Evolutionary conservation across 2,797 vertebrate species (phyloP).

Genomic region (Peromyscus aztecus): DNA sequence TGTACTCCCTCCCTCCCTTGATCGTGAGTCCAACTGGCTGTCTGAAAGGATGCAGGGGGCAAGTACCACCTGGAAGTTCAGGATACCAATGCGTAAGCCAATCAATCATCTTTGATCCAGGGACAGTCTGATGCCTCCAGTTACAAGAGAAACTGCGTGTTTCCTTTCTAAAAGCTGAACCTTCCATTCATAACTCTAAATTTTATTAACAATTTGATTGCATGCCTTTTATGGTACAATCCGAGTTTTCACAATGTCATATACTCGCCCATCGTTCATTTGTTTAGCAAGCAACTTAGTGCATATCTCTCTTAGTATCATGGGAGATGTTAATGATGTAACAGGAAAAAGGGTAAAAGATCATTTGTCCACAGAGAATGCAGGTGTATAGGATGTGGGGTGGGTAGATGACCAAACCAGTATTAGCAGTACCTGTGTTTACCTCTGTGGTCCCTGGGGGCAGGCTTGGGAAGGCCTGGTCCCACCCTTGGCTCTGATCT

Average conservation of each 20-base stretch:
- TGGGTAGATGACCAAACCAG: neutral
- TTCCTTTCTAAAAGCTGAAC: slow-evolving; percentile 3
- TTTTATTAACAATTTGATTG: neutral
- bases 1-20: neutral
- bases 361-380: neutral
- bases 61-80: neutral
- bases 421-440: slow-evolving; percentile 8
- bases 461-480: neutral
- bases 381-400: neutral
- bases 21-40: neutral
- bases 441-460: neutral
- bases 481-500: neutral
- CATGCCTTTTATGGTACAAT: neutral
- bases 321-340: neutral
- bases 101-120: neutral
- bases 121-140: neutral
- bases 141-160: slow-evolving; percentile 13
- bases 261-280: neutral
- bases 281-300: neutral
- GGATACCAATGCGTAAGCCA: neutral
- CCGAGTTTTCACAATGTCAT: neutral
- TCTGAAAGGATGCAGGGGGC: neutral
- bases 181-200: neutral
- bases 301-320: slow-evolving; percentile 6
- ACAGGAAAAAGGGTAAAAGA: neutral